These are phyloP conservation scores for Meleagris gallopavo DNA, from an alignment of 2,113 vertebrate species.

Conservation along the genomic window DNA sequence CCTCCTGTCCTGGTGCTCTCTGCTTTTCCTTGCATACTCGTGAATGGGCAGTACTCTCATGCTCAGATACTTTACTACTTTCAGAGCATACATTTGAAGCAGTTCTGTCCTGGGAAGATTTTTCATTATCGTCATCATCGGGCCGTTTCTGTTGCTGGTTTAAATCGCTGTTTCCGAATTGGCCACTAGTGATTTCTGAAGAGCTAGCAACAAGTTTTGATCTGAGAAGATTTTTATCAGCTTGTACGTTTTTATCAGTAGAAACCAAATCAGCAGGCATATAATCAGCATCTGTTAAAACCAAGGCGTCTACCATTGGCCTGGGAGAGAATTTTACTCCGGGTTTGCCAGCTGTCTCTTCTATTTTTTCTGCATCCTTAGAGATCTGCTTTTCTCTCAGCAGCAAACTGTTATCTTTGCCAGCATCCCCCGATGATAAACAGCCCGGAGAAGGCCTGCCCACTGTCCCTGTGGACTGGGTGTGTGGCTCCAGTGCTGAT, in stretches of 20 bases:
- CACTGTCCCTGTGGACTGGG: constrained; percentile 68
- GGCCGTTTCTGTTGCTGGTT: constrained; percentile 59
- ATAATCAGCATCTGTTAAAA: constrained; percentile 37
- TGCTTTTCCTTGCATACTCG: constrained; percentile 48
- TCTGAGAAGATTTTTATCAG: constrained; percentile 52
- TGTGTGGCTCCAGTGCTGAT: constrained; percentile 53
- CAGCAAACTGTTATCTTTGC: constrained; percentile 53
- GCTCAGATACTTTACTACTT: constrained; percentile 17
- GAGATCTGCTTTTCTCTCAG: constrained; percentile 57
- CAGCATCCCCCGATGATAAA: constrained; percentile 50
- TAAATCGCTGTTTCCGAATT: constrained; percentile 56
- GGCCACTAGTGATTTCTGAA: constrained; percentile 31
- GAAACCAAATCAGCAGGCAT: constrained; percentile 40
- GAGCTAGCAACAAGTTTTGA: constrained; percentile 40
- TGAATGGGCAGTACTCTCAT: not conserved
- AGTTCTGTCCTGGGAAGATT: constrained; percentile 32
- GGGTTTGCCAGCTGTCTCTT: constrained; percentile 12
- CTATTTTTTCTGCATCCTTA: constrained; percentile 57
- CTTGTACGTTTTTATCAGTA: constrained; percentile 48
- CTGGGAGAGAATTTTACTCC: constrained; percentile 1
- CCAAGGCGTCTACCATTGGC: constrained; percentile 62
- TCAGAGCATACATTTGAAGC: constrained; percentile 6
- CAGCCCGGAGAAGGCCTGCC: constrained; percentile 51
- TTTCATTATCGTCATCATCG: constrained; percentile 41
- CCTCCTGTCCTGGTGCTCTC: constrained; percentile 63